phyloP scores from a whole-genome alignment of 1,140 invertebrate genomes.

The Rhyacophila brunnea region DNA sequence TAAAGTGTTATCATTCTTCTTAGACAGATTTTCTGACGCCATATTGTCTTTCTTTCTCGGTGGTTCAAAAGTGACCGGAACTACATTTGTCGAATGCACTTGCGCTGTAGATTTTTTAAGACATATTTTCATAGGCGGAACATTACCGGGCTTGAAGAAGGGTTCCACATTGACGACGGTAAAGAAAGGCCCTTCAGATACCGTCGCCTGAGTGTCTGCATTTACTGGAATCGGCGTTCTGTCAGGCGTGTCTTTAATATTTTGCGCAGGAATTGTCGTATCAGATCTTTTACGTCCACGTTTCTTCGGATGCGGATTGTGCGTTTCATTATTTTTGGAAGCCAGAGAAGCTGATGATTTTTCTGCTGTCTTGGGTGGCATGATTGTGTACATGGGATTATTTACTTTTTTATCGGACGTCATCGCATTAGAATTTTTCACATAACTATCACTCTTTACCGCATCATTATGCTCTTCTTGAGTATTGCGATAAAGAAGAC shows the following conservation, averaged over 20 bases:
- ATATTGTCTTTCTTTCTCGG: too few relatives aligned
- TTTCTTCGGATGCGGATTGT: background rate
- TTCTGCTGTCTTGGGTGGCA: slow-evolving; percentile 10
- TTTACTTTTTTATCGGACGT: background rate
- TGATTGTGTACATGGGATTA: slow-evolving; percentile 17
- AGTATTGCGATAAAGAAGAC: slow-evolving; percentile 23
- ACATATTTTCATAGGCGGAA: background rate
- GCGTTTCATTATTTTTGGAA: too few relatives aligned
- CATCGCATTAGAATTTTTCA: background rate
- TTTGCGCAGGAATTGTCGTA: background rate
- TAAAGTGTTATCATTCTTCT: too few relatives aligned
- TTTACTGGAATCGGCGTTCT: too few relatives aligned
- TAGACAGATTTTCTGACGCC: too few relatives aligned
- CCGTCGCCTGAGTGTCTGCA: too few relatives aligned
- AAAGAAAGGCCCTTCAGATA: slow-evolving; percentile 3
- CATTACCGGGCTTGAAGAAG: slow-evolving; percentile 2
- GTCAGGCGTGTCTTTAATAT: too few relatives aligned
- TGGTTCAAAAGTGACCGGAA: background rate
- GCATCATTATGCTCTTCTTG: background rate
- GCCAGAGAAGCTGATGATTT: slow-evolving; percentile 6
- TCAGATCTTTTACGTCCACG: background rate
- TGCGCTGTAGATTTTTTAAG: slow-evolving; percentile 11
- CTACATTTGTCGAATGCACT: slow-evolving; percentile 15
- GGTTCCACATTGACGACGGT: slow-evolving; percentile 31
- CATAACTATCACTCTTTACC: background rate